A percentile compares a stretch with the other conserved stretches of the same genome.
Evolutionary conservation across 2,888 invertebrate genomes (phyloP).

Genomic region (Tachina lurida): DNA sequence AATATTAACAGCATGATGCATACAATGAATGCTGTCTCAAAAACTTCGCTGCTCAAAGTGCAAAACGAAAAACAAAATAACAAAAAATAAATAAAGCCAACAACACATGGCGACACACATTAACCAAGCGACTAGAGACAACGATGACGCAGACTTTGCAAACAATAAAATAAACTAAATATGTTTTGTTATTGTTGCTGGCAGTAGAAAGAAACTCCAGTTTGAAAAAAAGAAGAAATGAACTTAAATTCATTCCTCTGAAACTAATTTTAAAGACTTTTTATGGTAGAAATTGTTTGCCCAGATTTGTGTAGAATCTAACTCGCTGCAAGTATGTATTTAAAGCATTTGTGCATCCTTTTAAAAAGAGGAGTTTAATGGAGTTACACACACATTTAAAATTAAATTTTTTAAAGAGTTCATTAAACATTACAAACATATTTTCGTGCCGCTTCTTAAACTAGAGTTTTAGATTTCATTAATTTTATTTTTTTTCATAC

Average conservation of each 20-base stretch:
- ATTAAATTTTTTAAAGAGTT: too few species aligned
- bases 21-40: conserved; percentile 53
- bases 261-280: conserved; percentile 27
- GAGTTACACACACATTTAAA: too few species aligned
- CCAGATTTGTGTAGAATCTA: not conserved
- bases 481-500: not conserved
- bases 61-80: conserved; percentile 1
- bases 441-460: too few species aligned
- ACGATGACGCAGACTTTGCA: conserved; percentile 11
- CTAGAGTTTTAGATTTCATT: not conserved
- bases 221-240: not conserved
- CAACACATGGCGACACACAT: conserved; percentile 30
- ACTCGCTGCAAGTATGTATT: too few species aligned
- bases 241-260: conserved; percentile 4
- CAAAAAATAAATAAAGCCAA: not conserved
- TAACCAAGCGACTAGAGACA: not conserved
- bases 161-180: conserved; percentile 24
- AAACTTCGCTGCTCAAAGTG: conserved; percentile 40
- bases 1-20: conserved; percentile 56
- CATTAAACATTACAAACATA: too few species aligned
- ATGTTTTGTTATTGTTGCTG: not conserved
- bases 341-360: too few species aligned
- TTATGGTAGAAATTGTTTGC: conserved; percentile 27
- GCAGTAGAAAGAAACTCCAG: conserved; percentile 1
- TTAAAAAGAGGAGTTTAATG: not conserved